Percentiles rank a stretch among this genome's conserved stretches.
phyloP scores from a whole-genome alignment of 2,888 invertebrate species.

The Sinelater perroti region DNA sequence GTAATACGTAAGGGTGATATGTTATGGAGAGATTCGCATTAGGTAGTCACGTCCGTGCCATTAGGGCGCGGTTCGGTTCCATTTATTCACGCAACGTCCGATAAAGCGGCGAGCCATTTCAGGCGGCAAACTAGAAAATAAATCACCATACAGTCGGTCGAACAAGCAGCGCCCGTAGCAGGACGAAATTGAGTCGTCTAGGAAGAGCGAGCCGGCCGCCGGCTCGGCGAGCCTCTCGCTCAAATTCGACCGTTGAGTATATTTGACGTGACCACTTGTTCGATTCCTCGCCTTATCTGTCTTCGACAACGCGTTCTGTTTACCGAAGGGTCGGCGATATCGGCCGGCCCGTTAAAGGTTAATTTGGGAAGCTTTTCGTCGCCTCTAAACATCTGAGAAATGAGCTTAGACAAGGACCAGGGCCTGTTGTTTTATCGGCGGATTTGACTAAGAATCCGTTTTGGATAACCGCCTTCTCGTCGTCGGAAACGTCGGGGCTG shows the following conservation, averaged over 20 bases:
- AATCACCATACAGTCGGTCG: slow-evolving; percentile 46
- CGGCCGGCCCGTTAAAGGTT: slow-evolving; percentile 28
- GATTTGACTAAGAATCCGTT: slow-evolving; percentile 18
- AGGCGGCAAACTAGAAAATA: slow-evolving; percentile 49
- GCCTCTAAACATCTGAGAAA: slow-evolving; percentile 29
- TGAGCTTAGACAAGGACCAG: slow-evolving; percentile 18
- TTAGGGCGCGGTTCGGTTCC: slow-evolving; percentile 52
- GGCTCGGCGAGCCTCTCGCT: slow-evolving; percentile 42
- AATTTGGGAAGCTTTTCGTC: slow-evolving; percentile 32
- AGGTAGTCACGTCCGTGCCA: slow-evolving; percentile 52
- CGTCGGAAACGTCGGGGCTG: no score
- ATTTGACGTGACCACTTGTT: slow-evolving; percentile 52
- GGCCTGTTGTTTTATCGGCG: slow-evolving; percentile 7
- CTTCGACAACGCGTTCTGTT: slow-evolving; percentile 37
- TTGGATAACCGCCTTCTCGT: no score
- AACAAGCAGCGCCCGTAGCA: slow-evolving; percentile 40
- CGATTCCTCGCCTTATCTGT: slow-evolving; percentile 43
- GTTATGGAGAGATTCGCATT: slow-evolving; percentile 44
- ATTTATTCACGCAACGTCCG: slow-evolving; percentile 52
- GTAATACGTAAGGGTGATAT: slow-evolving; percentile 42
- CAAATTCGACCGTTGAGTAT: slow-evolving; percentile 49
- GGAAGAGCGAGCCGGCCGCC: slow-evolving; percentile 26
- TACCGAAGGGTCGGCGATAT: slow-evolving; percentile 24
- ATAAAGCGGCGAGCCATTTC: slow-evolving; percentile 49
- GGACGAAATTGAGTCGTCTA: slow-evolving; percentile 15